Conservation (phyloP, 2,797 vertebrate species). For the Enoplosus armatus region DNA sequence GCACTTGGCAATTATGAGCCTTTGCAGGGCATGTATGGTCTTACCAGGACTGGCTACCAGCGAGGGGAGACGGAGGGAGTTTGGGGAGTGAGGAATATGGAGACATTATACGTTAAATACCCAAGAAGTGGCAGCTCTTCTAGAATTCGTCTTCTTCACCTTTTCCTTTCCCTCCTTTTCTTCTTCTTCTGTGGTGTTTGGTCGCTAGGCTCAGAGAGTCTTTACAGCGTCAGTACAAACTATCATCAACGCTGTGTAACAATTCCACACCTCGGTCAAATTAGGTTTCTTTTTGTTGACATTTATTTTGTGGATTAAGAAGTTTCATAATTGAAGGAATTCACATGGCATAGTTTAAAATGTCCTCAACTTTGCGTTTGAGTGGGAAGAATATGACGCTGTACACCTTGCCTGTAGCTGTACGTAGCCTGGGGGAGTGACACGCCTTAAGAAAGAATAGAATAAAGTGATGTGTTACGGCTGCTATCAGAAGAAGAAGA, state of each 20-base stretch:
- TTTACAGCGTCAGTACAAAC: background rate
- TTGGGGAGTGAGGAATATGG: background rate
- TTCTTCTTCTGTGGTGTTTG: background rate
- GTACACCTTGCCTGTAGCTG: background rate
- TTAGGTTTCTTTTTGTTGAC: background rate
- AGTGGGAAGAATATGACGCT: background rate
- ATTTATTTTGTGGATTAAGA: background rate
- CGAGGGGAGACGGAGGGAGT: background rate
- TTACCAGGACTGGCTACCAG: slow-evolving; percentile 74
- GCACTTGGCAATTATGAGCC: slow-evolving; percentile 76
- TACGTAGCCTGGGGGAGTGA: too few relatives aligned
- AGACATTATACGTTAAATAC: background rate
- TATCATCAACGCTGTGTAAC: background rate
- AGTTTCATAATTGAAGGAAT: background rate
- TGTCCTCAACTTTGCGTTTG: background rate
- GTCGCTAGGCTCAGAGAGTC: background rate
- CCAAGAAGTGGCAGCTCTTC: background rate
- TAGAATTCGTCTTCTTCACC: background rate
- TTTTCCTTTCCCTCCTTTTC: background rate
- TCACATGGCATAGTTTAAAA: background rate
- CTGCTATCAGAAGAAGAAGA: too few relatives aligned
- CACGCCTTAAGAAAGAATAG: too few relatives aligned
- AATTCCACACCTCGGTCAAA: too few relatives aligned
- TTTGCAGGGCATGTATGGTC: slow-evolving; percentile 78
- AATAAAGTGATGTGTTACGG: too few relatives aligned